phyloP scores from a whole-genome alignment of 1,140 invertebrate species.

The Achatina immaculata region DNA sequence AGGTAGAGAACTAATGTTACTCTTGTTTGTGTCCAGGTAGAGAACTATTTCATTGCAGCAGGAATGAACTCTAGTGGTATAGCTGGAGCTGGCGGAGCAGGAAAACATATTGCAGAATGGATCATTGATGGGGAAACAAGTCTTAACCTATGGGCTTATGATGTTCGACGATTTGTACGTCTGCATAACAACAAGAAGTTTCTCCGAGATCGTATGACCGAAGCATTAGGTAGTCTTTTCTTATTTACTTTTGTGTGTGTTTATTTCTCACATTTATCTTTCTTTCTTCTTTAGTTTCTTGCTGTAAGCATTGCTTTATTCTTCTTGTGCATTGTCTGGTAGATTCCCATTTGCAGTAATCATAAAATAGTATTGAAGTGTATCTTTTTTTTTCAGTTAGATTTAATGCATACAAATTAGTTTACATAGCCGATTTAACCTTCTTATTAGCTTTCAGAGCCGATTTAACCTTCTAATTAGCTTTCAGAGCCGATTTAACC shows the following conservation, averaged over 20 bases:
- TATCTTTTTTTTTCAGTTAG: too few relatives aligned
- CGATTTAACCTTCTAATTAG: too few relatives aligned
- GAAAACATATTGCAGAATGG: slow-evolving; percentile 88
- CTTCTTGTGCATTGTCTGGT: too few relatives aligned
- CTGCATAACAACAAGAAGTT: slow-evolving; percentile 97
- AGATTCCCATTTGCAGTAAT: too few relatives aligned
- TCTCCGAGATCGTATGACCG: slow-evolving; percentile 90
- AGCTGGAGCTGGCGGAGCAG: slow-evolving; percentile 93
- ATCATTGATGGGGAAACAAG: slow-evolving; percentile 83
- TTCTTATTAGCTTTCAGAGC: too few relatives aligned
- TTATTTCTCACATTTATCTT: too few relatives aligned
- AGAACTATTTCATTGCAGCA: slow-evolving; percentile 95
- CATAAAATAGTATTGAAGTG: too few relatives aligned
- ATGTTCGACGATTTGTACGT: slow-evolving; percentile 92
- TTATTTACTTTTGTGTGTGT: not conserved
- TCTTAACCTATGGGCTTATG: slow-evolving; percentile 88
- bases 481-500: too few relatives aligned
- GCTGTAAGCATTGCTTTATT: not conserved
- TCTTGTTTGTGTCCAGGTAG: too few relatives aligned
- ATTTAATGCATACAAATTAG: too few relatives aligned
- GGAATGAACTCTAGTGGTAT: slow-evolving; percentile 96
- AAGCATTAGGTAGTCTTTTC: slow-evolving; percentile 84
- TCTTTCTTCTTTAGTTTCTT: not conserved
- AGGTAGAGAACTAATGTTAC: slow-evolving; percentile 13
- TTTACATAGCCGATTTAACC: too few relatives aligned